Evolutionary conservation across 2,797 vertebrate genomes (phyloP).

Genomic region (Varecia variegata): DNA sequence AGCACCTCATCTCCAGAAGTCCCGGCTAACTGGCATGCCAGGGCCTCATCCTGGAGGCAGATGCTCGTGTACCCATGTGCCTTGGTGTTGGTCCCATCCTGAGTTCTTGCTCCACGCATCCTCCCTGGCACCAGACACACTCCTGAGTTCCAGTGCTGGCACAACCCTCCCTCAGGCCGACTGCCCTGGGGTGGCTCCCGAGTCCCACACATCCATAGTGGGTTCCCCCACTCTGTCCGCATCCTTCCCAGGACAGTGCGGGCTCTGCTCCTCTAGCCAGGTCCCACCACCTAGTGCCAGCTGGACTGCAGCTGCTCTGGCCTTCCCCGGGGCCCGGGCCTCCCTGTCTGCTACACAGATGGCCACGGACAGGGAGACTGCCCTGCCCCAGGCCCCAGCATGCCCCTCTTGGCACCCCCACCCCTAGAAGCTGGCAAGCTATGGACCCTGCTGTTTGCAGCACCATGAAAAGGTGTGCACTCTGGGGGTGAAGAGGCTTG

Average conservation of each 20-base stretch:
- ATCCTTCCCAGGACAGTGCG: too few species aligned
- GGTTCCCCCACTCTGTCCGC: not conserved
- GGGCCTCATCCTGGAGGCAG: not conserved
- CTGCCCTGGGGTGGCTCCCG: not conserved
- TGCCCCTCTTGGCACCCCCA: not conserved
- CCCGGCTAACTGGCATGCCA: rapidly evolving
- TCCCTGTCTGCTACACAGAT: not conserved
- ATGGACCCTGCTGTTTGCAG: not conserved
- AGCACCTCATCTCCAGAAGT: rapidly evolving
- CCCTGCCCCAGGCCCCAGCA: not conserved
- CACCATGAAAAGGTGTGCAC: not conserved
- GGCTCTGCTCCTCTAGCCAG: too few species aligned
- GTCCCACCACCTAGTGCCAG: not conserved
- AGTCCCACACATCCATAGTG: rapidly evolving
- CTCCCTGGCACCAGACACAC: not conserved
- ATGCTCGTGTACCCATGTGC: too few species aligned
- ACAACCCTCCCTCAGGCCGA: not conserved
- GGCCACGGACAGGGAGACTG: not conserved
- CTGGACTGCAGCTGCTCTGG: not conserved
- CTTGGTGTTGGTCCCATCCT: not conserved
- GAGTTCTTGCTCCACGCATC: not conserved
- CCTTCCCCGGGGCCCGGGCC: not conserved
- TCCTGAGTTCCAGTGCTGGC: not conserved
- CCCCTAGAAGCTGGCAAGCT: not conserved
- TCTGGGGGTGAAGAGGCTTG: not conserved